Evolutionary conservation across 2,888 invertebrate species (phyloP).

Genomic region (Coenonympha arcania): DNA sequence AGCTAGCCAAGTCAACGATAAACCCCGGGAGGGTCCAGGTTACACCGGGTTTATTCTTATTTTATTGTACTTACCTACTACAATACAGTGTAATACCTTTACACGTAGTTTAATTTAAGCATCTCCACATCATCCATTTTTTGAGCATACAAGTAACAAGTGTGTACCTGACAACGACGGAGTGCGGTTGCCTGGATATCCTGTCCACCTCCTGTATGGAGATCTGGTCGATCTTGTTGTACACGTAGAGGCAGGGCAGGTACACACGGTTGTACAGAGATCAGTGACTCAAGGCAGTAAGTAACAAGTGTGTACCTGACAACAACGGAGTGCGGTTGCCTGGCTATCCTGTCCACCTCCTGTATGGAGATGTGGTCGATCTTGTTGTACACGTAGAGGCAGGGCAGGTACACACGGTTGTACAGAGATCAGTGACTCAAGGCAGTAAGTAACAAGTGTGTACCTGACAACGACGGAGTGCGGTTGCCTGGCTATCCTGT

Average conservation of each 20-base stretch:
- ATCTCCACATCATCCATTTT: too few species aligned
- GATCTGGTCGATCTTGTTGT: conserved; percentile 99
- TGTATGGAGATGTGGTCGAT: conserved; percentile 99
- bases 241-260: conserved; percentile 97
- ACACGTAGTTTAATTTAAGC: too few species aligned
- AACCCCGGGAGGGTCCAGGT: too few species aligned
- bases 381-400: conserved; percentile 99
- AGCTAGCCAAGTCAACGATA: too few species aligned
- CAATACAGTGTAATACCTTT: too few species aligned
- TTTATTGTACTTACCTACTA: too few species aligned
- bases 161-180: conserved; percentile 91
- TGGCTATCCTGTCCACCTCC: conserved; percentile 95
- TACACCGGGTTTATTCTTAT: too few species aligned
- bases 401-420: conserved; percentile 96
- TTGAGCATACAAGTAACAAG: too few species aligned
- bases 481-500: conserved; percentile 90
- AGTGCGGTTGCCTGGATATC: conserved; percentile 89
- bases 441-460: too few species aligned
- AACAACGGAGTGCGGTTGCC: conserved; percentile 89
- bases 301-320: conserved; percentile 89
- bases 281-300: too few species aligned
- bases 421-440: too few species aligned
- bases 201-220: conserved; percentile 98
- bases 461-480: conserved; percentile 94
- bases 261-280: conserved; percentile 96